Evolutionary conservation across 2,797 vertebrate species (phyloP), one percentile per base, ranked within the genome.

Genomic region (Pipistrellus nathusii): DNA sequence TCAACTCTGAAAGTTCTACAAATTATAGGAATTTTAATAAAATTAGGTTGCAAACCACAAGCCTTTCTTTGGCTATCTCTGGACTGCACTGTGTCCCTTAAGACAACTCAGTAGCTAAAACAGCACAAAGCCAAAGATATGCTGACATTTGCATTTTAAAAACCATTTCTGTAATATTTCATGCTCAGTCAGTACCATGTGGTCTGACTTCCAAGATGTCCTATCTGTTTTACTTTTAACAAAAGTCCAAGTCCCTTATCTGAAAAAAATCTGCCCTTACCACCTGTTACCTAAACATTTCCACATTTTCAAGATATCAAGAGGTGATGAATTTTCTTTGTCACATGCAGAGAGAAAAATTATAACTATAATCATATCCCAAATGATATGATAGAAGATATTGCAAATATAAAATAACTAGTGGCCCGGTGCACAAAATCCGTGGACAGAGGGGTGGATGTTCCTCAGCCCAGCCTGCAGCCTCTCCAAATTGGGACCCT

Each of bases 191-290:
- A 87, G 55, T n/a, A 95, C n/a, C 38, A 35, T 88, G 41, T 15
- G 3, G 20, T 73, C 13, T 32, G 48, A 92, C 41, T 94, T 93
- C 51, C 20, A 94, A 85, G 38, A 85, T 87, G 96, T 66, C 78
- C 55, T 92, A 77, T 41, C 73, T 88, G 17, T 85, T 92, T 85
- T 38, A 94, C 27, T 71, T 92, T 93, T 82, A 94, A 94, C 62
- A 82, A 78, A 96, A 87, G 25, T 88, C 38, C 77, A 73, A 30
- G 27, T 71, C 90, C 64, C 59, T 88, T 20, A 32, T 57, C 71
- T 92, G 85, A 88, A 93, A 35, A 35, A 92, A 95, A 32, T 88
- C 51, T 85, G 27, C 55, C 17, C 35, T 83, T 91, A 41, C 14
- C 75, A 88, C 64, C 35, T 92, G 73, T 32, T 90, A 53, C 53